These are phyloP conservation scores for Nezara viridula DNA, from an alignment of 2,888 invertebrate species.

Conservation along the genomic window DNA sequence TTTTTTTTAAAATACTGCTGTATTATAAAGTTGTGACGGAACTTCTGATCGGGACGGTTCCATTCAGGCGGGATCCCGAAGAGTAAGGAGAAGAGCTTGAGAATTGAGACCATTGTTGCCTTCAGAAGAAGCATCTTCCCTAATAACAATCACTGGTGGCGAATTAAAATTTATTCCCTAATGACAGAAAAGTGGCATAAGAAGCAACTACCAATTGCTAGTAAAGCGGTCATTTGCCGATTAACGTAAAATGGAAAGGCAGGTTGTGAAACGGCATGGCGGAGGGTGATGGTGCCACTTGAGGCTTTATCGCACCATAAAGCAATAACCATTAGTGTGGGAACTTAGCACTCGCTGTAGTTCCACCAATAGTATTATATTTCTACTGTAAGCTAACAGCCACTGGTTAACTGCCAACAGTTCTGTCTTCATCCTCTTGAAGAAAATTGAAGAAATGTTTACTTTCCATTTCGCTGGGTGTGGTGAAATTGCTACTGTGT, in stretches of 20 bases:
- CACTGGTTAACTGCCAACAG: neutral
- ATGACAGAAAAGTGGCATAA: neutral
- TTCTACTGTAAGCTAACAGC: neutral
- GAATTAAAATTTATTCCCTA: neutral
- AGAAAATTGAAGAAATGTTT: neutral
- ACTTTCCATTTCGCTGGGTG: neutral
- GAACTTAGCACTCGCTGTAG: neutral
- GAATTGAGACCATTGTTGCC: neutral
- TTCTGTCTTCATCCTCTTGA: no score
- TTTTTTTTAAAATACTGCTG: no score
- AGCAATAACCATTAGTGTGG: constrained; percentile 43
- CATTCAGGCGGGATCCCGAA: no score
- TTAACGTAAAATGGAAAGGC: constrained; percentile 4
- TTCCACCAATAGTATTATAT: neutral
- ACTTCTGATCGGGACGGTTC: no score
- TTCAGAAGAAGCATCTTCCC: neutral
- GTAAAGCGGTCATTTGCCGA: neutral
- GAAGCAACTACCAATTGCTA: neutral
- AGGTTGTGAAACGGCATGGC: neutral
- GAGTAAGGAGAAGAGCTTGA: neutral
- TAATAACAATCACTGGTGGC: neutral
- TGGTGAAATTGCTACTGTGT: neutral
- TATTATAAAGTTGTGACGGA: no score
- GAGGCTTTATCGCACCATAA: constrained; percentile 1
- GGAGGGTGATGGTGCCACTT: neutral